Evolutionary conservation across 2,113 vertebrate species (phyloP).

Genomic region (Salvelinus sp.): DNA sequence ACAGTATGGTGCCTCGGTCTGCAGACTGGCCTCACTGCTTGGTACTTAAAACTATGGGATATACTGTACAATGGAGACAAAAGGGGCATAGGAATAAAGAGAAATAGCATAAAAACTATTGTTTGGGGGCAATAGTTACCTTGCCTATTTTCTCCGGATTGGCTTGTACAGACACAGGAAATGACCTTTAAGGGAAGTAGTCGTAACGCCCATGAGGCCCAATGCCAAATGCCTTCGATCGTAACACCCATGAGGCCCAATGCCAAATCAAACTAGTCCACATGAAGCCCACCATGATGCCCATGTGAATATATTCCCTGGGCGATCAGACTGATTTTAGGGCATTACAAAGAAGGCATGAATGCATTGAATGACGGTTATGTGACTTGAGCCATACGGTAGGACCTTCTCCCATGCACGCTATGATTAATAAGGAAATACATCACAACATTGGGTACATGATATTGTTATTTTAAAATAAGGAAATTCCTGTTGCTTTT

Average conservation of each 20-base stretch:
- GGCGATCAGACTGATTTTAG: constrained; percentile 23
- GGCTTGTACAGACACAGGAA: neutral
- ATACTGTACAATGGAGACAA: too few relatives aligned
- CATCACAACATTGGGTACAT: constrained; percentile 36
- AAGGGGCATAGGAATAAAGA: too few relatives aligned
- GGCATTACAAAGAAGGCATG: neutral
- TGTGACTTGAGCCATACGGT: constrained; percentile 33
- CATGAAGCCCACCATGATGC: constrained; percentile 17
- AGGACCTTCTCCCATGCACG: constrained; percentile 53
- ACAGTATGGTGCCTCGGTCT: neutral
- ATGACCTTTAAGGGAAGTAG: neutral
- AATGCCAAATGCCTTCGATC: too few relatives aligned
- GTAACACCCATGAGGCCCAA: too few relatives aligned
- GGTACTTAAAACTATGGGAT: too few relatives aligned
- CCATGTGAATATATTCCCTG: constrained; percentile 21
- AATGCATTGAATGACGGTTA: constrained; percentile 48
- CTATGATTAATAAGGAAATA: constrained; percentile 47
- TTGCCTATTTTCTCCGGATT: neutral
- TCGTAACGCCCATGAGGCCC: too few relatives aligned
- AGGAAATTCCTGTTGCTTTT: constrained; percentile 56
- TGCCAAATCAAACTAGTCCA: constrained; percentile 1
- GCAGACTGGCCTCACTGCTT: neutral
- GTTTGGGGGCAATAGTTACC: neutral
- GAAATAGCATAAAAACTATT: neutral
- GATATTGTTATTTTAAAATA: constrained; percentile 55